Evolutionary conservation across 2,888 invertebrate species (phyloP).

Genomic region (Norana najaformis): DNA sequence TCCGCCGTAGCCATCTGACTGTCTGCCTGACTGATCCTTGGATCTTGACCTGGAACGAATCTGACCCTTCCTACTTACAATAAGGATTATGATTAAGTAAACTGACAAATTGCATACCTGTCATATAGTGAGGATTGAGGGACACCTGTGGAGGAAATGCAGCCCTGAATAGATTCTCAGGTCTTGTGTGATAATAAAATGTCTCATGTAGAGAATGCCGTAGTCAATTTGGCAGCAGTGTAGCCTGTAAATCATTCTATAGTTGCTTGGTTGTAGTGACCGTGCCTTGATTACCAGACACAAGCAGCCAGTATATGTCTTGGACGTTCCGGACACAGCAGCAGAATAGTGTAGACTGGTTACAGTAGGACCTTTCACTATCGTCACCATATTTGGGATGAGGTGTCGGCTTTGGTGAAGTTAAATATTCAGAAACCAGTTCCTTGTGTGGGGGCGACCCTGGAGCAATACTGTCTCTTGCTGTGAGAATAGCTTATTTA

Average conservation of each 20-base stretch:
- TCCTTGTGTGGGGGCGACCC: no score
- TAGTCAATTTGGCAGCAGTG: not conserved
- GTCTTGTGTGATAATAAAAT: not conserved
- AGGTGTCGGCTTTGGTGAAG: not conserved
- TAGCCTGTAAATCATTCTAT: not conserved
- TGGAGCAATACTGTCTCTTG: not conserved
- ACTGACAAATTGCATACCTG: not conserved
- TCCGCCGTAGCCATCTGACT: no score
- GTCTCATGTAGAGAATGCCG: not conserved
- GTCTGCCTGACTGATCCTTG: no score
- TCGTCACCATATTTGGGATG: not conserved
- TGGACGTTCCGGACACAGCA: no score
- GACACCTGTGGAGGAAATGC: not conserved
- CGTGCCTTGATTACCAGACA: not conserved
- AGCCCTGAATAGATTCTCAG: not conserved
- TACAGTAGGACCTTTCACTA: not conserved
- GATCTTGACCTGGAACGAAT: no score
- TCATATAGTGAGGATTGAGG: not conserved
- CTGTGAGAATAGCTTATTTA: no score
- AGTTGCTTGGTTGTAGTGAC: not conserved
- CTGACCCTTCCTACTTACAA: no score
- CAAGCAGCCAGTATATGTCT: not conserved
- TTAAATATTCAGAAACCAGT: not conserved
- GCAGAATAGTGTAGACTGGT: not conserved
- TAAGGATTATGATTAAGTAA: no score